phyloP scores from a whole-genome alignment of 2,113 vertebrate species.

The Oreochromis tanganicae region DNA sequence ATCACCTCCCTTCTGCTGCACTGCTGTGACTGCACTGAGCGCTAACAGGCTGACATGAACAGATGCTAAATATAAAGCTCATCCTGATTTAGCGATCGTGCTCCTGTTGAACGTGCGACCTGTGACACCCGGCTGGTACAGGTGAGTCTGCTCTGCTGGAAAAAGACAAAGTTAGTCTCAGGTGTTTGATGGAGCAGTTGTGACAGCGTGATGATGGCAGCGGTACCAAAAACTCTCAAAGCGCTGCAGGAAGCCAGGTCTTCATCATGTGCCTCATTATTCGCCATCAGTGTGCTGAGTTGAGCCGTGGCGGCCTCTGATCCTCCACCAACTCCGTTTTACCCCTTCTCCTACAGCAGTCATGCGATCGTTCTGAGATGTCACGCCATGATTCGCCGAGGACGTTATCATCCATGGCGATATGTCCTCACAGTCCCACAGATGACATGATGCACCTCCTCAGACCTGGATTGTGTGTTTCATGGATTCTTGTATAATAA shows the following conservation, averaged over 20 bases:
- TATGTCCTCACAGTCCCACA: neutral
- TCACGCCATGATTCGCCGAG: neutral
- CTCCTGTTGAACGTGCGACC: too few species aligned
- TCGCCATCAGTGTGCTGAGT: neutral
- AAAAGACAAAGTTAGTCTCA: neutral
- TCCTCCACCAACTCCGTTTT: neutral
- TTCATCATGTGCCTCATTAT: neutral
- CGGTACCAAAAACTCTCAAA: neutral
- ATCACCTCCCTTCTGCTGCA: neutral
- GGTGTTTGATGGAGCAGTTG: neutral
- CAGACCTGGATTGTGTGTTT: neutral
- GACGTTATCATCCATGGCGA: neutral
- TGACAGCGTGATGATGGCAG: neutral
- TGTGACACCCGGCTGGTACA: too few species aligned
- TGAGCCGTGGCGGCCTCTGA: neutral
- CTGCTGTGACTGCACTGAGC: neutral
- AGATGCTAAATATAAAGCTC: neutral
- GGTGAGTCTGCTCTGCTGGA: neutral
- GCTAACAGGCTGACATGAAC: neutral
- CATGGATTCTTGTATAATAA: neutral
- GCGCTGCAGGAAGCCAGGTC: neutral
- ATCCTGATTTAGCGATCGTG: too few species aligned
- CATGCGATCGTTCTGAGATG: neutral
- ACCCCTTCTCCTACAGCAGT: neutral
- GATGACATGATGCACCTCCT: neutral